Base-by-base conservation (phyloP, 2,888 invertebrate genomes). In the Callosobruchus maculatus region DNA sequence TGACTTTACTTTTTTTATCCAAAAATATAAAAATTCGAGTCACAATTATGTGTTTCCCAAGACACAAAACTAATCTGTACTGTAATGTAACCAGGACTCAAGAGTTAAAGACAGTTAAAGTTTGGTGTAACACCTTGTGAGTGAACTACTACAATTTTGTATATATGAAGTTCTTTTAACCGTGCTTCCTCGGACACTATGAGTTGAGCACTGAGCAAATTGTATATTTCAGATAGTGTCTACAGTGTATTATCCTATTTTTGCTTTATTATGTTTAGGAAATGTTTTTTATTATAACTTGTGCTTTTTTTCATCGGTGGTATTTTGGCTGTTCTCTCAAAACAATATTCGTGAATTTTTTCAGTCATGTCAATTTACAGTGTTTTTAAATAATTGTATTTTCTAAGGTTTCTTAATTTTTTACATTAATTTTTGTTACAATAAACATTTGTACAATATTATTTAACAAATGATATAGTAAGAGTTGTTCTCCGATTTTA, bases 401-500 rank as follows among this genome's bases (percentile, higher is more conserved):
- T 74, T 73, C 72, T 71, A 73, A 67, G 67, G 67, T 74, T 73
- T 73, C 72, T 71, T 73, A 70, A 75, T 73, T 76, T 73, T 75
- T 75, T 73, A 69, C 72, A 74, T 68, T 76, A 18, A 69, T 68
- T 21, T 73, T 76, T 76, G 74, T 76, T 78, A 75, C 72, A 75
- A 75, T 68, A 77, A 73, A 71, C 71, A 49, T 75, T 77, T 77
- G 76, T 77, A 77, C 74, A 77, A 77, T 76, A 76, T 77, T 71
- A 74, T 74, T 78, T 79, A 78, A 79, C 75, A 76, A 77, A 76
- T 79, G 75, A 78, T 77, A 49, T 49, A 78, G 79, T 80, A 79
- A 80, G 76, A 73, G 78, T 80, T 81, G 80, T 81, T 80, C 80
- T 77, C 77, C 78, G 78, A 79, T 79, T 78, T 79, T 81, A 81